Base-by-base conservation (phyloP, 37 sponge, comb jelly and placozoan species). In the Dysidea cf. avara region DNA sequence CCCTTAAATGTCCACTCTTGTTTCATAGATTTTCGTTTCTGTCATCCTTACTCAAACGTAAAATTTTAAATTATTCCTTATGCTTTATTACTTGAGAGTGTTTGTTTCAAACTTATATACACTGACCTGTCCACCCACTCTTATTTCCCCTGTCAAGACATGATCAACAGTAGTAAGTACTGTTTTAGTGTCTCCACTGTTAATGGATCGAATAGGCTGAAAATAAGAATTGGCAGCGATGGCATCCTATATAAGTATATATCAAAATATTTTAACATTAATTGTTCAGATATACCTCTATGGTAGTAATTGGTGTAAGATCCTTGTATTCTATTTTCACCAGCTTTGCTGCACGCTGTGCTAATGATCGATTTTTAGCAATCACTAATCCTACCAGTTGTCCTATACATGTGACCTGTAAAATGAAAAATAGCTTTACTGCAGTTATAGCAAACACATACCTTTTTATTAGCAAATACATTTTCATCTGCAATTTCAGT, bases 41-140 rank as follows among this genome's bases (percentile, higher is more conserved):
- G n/a, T n/a, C n/a, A n/a, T n/a, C n/a, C n/a, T n/a, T n/a, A n/a
- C n/a, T n/a, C n/a, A n/a, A n/a, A n/a, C n/a, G n/a, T n/a, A n/a
- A n/a, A n/a, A n/a, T n/a, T n/a, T n/a, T n/a, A n/a, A n/a, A n/a
- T n/a, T n/a, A n/a, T n/a, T n/a, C n/a, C n/a, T n/a, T n/a, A n/a
- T n/a, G n/a, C n/a, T n/a, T n/a, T n/a, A n/a, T n/a, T n/a, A n/a
- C n/a, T n/a, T n/a, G n/a, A n/a, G n/a, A n/a, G n/a, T n/a, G n/a
- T n/a, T n/a, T n/a, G n/a, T n/a, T n/a, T n/a, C n/a, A n/a, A n/a
- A n/a, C n/a, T n/a, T n/a, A n/a, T n/a, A n/a, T n/a, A 43, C 9
- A 43, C 46, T 43, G 5, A 43, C 46, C 9, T 94, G 95, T 0
- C 90, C 95, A 9, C 95, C 95, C 1, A 83, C 49, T 0, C 71